A percentile compares a stretch with the other conserved stretches of the same genome.
Conservation (phyloP, 2,113 vertebrate species). For the Brachyistius frenatus region DNA sequence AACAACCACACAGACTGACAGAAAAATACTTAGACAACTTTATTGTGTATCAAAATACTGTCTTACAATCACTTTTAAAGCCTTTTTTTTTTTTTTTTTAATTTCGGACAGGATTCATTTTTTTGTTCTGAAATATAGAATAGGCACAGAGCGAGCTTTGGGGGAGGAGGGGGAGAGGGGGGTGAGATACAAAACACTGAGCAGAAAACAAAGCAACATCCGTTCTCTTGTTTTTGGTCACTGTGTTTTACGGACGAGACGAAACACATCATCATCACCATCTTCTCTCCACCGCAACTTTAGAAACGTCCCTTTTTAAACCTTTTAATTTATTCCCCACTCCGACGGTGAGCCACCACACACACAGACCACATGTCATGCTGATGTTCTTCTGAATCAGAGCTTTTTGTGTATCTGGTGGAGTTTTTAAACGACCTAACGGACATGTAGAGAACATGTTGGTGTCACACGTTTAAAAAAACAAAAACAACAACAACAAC, state of each 20-base stretch:
- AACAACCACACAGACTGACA: slow-evolving; percentile 60
- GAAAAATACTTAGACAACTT: slow-evolving; percentile 85
- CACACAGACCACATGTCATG: not conserved
- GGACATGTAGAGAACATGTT: slow-evolving; percentile 38
- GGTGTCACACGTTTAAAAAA: not conserved
- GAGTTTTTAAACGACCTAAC: not conserved
- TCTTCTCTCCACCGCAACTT: slow-evolving; percentile 33
- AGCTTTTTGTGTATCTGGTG: slow-evolving; percentile 5
- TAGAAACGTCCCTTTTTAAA: slow-evolving; percentile 69
- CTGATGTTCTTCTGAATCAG: slow-evolving; percentile 1
- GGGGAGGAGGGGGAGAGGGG: not conserved
- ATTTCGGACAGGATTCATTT: slow-evolving; percentile 67
- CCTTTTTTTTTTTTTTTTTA: slow-evolving; percentile 51
- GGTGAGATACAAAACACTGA: slow-evolving; percentile 56
- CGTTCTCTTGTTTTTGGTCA: slow-evolving; percentile 55
- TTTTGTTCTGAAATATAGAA: slow-evolving; percentile 76
- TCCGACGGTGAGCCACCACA: too few species aligned
- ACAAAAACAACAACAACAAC: not conserved
- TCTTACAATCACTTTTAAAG: slow-evolving; percentile 80
- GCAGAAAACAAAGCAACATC: slow-evolving; percentile 53
- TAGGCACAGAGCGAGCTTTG: slow-evolving; percentile 69
- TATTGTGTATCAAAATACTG: slow-evolving; percentile 90
- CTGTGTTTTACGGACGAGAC: slow-evolving; percentile 35
- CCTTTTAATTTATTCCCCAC: slow-evolving; percentile 15
- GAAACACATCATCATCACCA: slow-evolving; percentile 21